Conservation (phyloP, 2,888 invertebrate species). For the Brachynemurus nebulosus region DNA sequence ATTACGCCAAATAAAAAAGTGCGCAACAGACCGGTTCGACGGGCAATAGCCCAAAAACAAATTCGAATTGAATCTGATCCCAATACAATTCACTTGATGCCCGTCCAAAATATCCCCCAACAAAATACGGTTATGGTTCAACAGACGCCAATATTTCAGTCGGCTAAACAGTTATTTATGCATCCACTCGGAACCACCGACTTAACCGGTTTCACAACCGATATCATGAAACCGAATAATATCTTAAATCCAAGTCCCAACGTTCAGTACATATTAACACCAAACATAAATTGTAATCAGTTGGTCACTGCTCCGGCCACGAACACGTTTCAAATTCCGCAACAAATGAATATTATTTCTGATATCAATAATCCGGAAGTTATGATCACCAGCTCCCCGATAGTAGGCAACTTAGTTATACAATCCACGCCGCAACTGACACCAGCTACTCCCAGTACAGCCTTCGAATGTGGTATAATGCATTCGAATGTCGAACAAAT, state of each 20-base stretch:
- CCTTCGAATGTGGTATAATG: slow-evolving; percentile 36
- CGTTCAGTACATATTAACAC: slow-evolving; percentile 6
- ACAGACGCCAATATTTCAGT: background rate
- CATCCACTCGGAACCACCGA: background rate
- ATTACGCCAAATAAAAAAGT: background rate
- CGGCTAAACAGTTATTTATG: background rate
- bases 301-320: slow-evolving; percentile 23
- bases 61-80: background rate
- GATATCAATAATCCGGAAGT: slow-evolving; percentile 45
- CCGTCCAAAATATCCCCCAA: background rate
- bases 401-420: no score
- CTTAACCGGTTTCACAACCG: background rate
- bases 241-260: background rate
- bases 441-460: slow-evolving; percentile 24
- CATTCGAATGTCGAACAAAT: slow-evolving; percentile 40
- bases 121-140: background rate
- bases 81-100: background rate
- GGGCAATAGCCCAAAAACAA: background rate
- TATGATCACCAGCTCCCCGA: slow-evolving; percentile 34
- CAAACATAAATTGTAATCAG: slow-evolving; percentile 1
- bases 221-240: background rate
- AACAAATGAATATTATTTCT: slow-evolving; percentile 27
- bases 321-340: slow-evolving; percentile 44
- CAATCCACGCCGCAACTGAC: background rate
- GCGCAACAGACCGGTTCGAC: background rate